Conservation (phyloP, 2,113 vertebrate species). For the Micronycteris hirsuta region DNA sequence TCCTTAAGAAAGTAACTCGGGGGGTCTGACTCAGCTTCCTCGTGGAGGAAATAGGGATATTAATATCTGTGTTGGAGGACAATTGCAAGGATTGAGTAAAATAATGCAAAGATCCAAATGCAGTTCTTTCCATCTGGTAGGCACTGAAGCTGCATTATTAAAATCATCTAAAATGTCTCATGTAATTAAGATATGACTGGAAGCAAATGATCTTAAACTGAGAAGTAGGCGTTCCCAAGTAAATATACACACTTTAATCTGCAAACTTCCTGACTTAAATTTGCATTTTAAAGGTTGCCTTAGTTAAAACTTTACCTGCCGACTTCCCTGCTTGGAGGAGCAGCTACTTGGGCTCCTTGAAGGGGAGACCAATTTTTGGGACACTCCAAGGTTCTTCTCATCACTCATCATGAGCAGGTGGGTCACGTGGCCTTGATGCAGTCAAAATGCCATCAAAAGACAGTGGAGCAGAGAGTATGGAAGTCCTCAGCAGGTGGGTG, state of each 20-base stretch:
- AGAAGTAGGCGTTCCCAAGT: background rate
- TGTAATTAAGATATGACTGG: background rate
- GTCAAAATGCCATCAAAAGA: constrained; percentile 62
- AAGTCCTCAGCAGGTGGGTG: constrained; percentile 35
- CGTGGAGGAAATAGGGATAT: background rate
- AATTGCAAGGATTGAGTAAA: background rate
- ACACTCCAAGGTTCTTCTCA: constrained; percentile 86
- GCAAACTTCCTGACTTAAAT: background rate
- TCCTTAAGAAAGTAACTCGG: background rate
- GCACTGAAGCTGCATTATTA: background rate
- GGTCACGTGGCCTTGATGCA: constrained; percentile 30
- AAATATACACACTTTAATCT: background rate
- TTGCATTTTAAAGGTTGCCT: background rate
- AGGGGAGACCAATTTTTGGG: constrained; percentile 92
- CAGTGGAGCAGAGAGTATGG: background rate
- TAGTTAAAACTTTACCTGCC: constrained; percentile 86
- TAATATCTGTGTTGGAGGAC: background rate
- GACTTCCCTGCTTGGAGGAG: constrained; percentile 94
- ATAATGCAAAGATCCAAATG: background rate
- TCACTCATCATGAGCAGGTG: constrained; percentile 85
- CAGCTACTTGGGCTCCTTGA: constrained; percentile 96
- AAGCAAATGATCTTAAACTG: background rate
- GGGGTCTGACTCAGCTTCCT: constrained; percentile 21
- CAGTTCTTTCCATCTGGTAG: background rate
- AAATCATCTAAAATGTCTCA: background rate